Conservation (phyloP, 2,113 vertebrate genomes). For the Indicator indicator region DNA sequence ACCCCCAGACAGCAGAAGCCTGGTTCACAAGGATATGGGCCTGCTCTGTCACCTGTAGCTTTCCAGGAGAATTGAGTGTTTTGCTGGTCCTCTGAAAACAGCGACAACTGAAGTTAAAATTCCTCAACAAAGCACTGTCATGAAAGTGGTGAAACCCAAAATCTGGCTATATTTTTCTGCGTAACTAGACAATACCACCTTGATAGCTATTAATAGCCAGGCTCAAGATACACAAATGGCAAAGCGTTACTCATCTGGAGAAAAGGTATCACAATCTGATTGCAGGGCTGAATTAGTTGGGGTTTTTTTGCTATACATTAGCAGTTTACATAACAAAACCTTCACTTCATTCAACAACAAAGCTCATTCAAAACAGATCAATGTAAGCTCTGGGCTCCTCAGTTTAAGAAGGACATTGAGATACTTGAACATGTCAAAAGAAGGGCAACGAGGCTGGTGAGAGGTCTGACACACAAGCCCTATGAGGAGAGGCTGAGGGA, state of each 20-base stretch:
- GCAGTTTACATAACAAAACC: background rate
- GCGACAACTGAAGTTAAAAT: background rate
- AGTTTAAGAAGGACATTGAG: too few relatives aligned
- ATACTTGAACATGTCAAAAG: too few relatives aligned
- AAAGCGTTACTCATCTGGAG: background rate
- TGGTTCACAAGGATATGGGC: background rate
- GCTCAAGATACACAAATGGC: background rate
- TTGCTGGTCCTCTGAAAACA: background rate
- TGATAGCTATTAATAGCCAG: background rate
- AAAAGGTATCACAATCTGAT: background rate
- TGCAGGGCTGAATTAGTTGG: background rate
- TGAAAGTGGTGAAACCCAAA: background rate
- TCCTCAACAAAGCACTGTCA: background rate
- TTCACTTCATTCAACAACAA: background rate
- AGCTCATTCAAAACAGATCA: background rate
- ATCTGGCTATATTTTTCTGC: background rate
- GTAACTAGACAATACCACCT: background rate
- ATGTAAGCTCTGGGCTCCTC: background rate
- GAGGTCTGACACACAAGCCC: too few relatives aligned
- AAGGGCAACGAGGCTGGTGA: too few relatives aligned
- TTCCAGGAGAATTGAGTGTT: background rate
- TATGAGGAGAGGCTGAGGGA: too few relatives aligned
- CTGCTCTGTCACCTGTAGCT: background rate
- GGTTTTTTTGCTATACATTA: background rate
- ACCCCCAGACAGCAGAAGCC: background rate